Conservation (phyloP, 2,113 vertebrate genomes). For the Esox niger region DNA sequence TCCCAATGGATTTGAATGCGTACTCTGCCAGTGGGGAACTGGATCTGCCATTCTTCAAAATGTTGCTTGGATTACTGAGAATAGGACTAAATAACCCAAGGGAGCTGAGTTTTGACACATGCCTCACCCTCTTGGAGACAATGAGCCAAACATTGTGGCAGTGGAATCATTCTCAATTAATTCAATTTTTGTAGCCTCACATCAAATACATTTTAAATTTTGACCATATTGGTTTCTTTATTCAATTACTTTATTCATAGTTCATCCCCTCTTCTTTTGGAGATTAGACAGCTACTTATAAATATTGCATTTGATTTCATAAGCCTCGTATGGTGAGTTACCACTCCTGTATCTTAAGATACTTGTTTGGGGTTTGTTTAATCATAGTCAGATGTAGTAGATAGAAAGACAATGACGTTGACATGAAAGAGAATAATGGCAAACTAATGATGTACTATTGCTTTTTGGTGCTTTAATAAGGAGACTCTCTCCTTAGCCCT, state of each 20-base stretch:
- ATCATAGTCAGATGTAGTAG: background rate
- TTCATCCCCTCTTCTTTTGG: background rate
- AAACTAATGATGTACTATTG: background rate
- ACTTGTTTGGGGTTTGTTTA: background rate
- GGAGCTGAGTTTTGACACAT: too few relatives aligned
- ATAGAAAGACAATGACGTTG: background rate
- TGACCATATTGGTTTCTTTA: background rate
- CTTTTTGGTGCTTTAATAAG: slow-evolving; percentile 12
- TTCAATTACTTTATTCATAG: background rate
- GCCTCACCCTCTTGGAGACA: too few relatives aligned
- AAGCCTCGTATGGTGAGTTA: background rate
- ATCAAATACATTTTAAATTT: background rate
- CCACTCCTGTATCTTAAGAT: background rate
- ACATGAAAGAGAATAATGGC: background rate
- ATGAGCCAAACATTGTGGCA: background rate
- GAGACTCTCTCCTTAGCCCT: background rate
- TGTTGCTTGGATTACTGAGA: too few relatives aligned
- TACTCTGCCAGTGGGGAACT: too few relatives aligned
- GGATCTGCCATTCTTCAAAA: too few relatives aligned
- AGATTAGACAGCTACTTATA: background rate
- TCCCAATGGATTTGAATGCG: too few relatives aligned
- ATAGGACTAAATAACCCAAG: too few relatives aligned
- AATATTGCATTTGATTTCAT: background rate
- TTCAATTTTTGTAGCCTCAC: background rate
- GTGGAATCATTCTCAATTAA: background rate